Evolutionary conservation across 2,888 invertebrate species (phyloP), one percentile per base, ranked within the genome.

Genomic region (Cheilosia urbana): DNA sequence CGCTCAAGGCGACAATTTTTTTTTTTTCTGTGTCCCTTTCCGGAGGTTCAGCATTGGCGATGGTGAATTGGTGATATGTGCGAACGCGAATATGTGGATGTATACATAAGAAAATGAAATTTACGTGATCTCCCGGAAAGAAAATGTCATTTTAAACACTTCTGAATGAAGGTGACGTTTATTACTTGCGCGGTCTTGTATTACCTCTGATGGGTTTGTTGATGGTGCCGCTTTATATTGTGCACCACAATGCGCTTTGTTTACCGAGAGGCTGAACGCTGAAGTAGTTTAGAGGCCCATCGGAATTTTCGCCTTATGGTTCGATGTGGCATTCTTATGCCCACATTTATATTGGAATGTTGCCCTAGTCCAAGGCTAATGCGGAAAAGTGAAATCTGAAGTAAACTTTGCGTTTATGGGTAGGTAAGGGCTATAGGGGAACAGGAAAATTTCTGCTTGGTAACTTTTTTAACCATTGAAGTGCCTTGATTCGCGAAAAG

Each of bases 101-200:
- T 47, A 69, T 55, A 15, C 68, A 51, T 55, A 78, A 78, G 78
- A 69, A 71, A 82, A 78, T 68, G 57, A 66, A 78, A 83, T 83
- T 78, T 83, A 78, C 83, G 72, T 83, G 83, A 83, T 80, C 84
- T 58, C 80, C 84, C 84, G 84, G 84, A 84, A 84, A 80, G 84
- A 80, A 84, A 84, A 75, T 84, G 79, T 84, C 73, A 80, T 84
- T 80, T 84, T 80, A 84, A 84, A 84, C 84, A 84, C 84, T 84
- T 84, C 75, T 84, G 84, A 84, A 84, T 80, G 80, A 75, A 84
- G 84, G 84, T 80, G 84, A 84, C 84, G 75, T 84, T 84, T 84
- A 84, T 84, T 80, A 80, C 83, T 80, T 83, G 78, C 82, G 55
- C 62, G 65, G 78, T 78, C 68, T 84, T 79, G 73, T 73, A 63